A percentile compares a stretch with the other conserved stretches of the same genome.
These are phyloP conservation scores for Hylyphantes graminicola DNA, from an alignment of 1,140 invertebrate species.

Conservation along the genomic window DNA sequence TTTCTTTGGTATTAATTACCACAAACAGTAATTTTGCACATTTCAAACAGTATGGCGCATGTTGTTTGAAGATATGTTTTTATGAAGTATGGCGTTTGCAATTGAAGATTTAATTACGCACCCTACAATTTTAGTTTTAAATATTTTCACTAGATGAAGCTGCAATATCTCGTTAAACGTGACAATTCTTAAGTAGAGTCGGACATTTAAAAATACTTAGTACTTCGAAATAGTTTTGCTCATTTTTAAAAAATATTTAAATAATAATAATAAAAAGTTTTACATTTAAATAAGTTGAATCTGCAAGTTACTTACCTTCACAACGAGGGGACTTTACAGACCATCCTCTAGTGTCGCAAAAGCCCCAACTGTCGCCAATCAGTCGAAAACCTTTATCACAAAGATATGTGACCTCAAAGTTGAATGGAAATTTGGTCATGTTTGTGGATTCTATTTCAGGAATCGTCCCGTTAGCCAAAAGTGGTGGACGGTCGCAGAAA, in stretches of 20 bases:
- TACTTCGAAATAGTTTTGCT: neutral
- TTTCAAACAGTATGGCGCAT: too few species aligned
- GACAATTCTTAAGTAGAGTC: too few species aligned
- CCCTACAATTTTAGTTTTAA: too few species aligned
- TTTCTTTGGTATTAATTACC: too few species aligned
- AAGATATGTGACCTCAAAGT: conserved; percentile 37
- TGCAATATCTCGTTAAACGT: too few species aligned
- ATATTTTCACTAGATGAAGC: too few species aligned
- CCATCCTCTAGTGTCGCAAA: conserved; percentile 31
- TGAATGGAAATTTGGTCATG: conserved; percentile 13
- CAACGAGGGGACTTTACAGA: conserved; percentile 5
- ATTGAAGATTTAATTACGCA: too few species aligned
- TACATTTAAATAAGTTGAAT: too few species aligned
- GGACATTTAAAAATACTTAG: neutral
- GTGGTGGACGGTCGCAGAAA: conserved; percentile 5
- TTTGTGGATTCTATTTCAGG: conserved; percentile 25
- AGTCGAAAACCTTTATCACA: conserved; percentile 40
- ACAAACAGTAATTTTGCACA: too few species aligned
- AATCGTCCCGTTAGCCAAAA: conserved; percentile 34
- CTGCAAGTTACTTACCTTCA: conserved; percentile 25
- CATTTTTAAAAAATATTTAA: neutral
- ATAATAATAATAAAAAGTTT: too few species aligned
- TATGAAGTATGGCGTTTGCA: too few species aligned
- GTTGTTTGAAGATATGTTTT: too few species aligned
- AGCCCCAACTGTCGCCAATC: conserved; percentile 42